A percentile compares a stretch with the other conserved stretches of the same genome.
These are phyloP conservation scores for Invenusta paracnida DNA, from an alignment of 2,888 invertebrate species.

Conservation along the genomic window DNA sequence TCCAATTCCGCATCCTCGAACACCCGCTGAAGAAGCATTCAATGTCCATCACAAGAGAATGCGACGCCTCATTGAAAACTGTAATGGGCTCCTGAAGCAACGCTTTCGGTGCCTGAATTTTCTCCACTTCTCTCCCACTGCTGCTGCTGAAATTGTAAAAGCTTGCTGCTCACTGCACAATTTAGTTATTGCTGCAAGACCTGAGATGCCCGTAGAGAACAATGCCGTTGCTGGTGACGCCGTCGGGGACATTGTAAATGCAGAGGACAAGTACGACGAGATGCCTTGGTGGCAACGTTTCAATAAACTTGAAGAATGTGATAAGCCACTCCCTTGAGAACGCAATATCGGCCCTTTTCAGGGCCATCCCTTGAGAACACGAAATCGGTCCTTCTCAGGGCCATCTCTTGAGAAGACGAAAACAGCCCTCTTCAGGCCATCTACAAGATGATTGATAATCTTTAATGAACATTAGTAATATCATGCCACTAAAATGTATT, in stretches of 20 bases:
- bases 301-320: not conserved
- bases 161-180: constrained; percentile 15
- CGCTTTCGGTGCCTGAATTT: not conserved
- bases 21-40: not conserved
- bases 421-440: too few relatives aligned
- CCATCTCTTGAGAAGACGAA: too few relatives aligned
- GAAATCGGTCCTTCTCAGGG: not conserved
- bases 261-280: not conserved
- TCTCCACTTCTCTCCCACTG: not conserved
- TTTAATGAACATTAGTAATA: too few relatives aligned
- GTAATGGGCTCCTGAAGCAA: not conserved
- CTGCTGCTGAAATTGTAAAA: constrained; percentile 10
- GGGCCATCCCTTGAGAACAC: not conserved
- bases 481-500: too few relatives aligned
- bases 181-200: not conserved
- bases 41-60: not conserved
- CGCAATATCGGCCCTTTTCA: not conserved
- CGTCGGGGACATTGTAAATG: not conserved
- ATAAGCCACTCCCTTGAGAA: not conserved
- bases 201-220: not conserved
- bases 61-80: not conserved
- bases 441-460: too few relatives aligned
- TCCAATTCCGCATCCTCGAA: not conserved
- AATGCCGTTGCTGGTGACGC: not conserved
- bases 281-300: not conserved